These are phyloP conservation scores for Lepidocyrtinus sp. DNA, from an alignment of 2,888 invertebrate genomes.

Conservation along the genomic window DNA sequence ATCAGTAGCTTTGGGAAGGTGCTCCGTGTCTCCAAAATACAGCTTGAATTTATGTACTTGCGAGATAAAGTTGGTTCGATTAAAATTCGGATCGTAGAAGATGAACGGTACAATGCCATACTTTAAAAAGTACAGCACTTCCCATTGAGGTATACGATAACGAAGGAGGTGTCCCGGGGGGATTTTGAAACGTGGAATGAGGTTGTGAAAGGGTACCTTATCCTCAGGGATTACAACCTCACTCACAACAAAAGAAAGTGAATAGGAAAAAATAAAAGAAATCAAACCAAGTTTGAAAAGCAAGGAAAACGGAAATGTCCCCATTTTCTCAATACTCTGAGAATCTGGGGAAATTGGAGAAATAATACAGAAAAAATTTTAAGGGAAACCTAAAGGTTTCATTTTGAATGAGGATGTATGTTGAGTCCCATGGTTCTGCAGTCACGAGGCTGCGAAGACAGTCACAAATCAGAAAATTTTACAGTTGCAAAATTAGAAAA, in stretches of 20 bases:
- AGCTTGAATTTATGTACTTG: slow-evolving; percentile 50
- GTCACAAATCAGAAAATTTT: too few species aligned
- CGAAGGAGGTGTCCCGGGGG: slow-evolving; percentile 64
- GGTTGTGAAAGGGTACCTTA: slow-evolving; percentile 40
- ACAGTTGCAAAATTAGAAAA: too few species aligned
- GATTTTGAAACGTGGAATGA: slow-evolving; percentile 67
- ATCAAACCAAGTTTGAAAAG: not conserved
- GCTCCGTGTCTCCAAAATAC: slow-evolving; percentile 39
- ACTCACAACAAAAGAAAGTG: not conserved
- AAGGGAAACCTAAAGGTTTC: too few species aligned
- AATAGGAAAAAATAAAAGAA: not conserved
- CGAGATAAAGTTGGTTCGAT: slow-evolving; percentile 46
- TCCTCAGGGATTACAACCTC: not conserved
- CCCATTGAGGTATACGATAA: slow-evolving; percentile 67
- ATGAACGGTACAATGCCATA: slow-evolving; percentile 64
- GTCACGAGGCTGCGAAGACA: too few species aligned
- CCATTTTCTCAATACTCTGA: not conserved
- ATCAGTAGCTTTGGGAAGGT: not conserved
- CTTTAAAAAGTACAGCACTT: slow-evolving; percentile 66
- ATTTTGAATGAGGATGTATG: too few species aligned
- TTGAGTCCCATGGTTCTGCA: too few species aligned
- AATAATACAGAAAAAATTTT: too few species aligned
- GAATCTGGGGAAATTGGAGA: too few species aligned
- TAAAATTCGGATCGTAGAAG: slow-evolving; percentile 55
- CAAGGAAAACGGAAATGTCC: not conserved